Evolutionary conservation across 2,888 invertebrate genomes (phyloP).

Genomic region (Conchocele bisecta): DNA sequence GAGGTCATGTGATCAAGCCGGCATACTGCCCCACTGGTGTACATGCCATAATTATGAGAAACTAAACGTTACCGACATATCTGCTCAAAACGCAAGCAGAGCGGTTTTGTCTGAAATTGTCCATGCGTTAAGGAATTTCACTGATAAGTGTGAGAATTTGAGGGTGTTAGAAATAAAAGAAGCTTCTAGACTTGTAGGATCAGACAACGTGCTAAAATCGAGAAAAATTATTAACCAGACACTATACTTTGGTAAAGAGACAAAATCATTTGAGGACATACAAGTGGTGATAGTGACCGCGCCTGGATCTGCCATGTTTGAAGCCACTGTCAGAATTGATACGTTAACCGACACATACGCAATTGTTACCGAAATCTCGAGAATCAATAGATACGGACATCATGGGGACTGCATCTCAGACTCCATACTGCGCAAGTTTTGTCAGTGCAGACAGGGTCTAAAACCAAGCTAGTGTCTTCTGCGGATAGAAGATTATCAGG

Average conservation of each 20-base stretch:
- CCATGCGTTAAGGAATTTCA: conserved; percentile 83
- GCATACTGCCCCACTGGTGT: conserved; percentile 93
- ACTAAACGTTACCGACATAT: conserved; percentile 84
- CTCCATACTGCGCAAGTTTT: conserved; percentile 78
- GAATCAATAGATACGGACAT: conserved; percentile 82
- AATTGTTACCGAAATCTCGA: conserved; percentile 87
- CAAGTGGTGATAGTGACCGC: conserved; percentile 86
- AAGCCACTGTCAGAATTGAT: conserved; percentile 88
- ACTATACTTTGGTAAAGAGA: conserved; percentile 44
- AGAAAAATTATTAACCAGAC: conserved; percentile 35
- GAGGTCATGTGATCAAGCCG: conserved; percentile 90
- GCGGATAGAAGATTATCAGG: no score
- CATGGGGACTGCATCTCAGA: conserved; percentile 82
- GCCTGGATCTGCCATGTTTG: conserved; percentile 90
- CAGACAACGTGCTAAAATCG: conserved; percentile 56
- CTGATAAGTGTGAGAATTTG: conserved; percentile 82
- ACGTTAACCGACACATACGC: conserved; percentile 78
- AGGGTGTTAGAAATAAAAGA: conserved; percentile 86
- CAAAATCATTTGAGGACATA: conserved; percentile 77
- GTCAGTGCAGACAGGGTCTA: no score
- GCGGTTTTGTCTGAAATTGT: conserved; percentile 88
- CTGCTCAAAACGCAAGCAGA: conserved; percentile 85
- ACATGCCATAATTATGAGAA: conserved; percentile 89
- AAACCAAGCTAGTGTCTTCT: no score
- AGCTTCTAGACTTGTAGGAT: conserved; percentile 85